Conservation (phyloP, 2,797 vertebrate species). For the Nasua narica region DNA sequence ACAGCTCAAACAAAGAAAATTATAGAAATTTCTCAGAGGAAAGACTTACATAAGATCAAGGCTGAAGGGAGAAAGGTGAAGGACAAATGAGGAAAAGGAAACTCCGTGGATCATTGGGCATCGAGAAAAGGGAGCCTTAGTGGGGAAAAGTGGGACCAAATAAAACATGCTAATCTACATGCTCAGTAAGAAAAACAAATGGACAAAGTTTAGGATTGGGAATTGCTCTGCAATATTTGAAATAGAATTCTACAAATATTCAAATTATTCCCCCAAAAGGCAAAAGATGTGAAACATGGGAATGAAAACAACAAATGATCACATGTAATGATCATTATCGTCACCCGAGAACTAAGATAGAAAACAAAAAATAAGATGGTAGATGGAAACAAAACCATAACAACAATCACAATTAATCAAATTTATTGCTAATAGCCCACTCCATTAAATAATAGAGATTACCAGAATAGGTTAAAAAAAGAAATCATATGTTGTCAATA, state of each 20-base stretch:
- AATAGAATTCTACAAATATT: too few relatives aligned
- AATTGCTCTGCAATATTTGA: neutral
- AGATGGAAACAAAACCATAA: neutral
- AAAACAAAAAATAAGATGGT: neutral
- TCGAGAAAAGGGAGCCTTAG: neutral
- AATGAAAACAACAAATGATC: neutral
- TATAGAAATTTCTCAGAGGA: neutral
- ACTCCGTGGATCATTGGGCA: neutral
- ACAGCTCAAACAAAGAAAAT: neutral
- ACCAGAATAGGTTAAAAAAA: neutral
- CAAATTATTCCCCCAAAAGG: neutral
- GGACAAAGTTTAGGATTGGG: too few relatives aligned
- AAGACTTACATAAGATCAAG: neutral
- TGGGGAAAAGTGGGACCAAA: neutral
- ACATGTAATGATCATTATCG: neutral
- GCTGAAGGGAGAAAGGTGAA: neutral
- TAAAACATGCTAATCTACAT: neutral
- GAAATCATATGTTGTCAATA: neutral
- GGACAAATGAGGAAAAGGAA: neutral
- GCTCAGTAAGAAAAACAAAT: neutral
- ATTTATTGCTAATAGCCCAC: neutral
- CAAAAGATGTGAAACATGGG: neutral
- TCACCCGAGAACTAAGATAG: neutral
- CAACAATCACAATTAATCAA: neutral
- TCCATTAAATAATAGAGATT: neutral